Conservation (phyloP, 2,797 vertebrate genomes). For the Masticophis lateralis region DNA sequence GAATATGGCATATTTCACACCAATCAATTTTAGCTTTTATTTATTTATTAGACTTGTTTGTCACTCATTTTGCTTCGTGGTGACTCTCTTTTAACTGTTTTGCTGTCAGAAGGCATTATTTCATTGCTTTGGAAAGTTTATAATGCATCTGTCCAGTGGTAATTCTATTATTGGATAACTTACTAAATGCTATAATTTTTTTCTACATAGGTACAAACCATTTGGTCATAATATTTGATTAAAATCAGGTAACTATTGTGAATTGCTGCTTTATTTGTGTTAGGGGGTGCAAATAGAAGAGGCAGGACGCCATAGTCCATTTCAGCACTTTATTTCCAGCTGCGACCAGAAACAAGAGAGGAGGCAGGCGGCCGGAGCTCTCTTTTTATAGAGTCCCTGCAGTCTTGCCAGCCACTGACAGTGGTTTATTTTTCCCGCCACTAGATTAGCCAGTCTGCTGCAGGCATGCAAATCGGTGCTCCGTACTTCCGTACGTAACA, state of each 20-base stretch:
- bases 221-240: constrained; percentile 22
- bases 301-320: no score
- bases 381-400: no score
- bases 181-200: background rate
- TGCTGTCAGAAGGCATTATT: constrained; percentile 5
- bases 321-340: no score
- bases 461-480: no score
- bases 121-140: background rate
- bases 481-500: no score
- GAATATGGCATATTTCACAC: fast-evolving
- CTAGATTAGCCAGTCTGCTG: no score
- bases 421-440: no score
- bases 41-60: background rate
- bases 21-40: background rate
- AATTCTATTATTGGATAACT: background rate
- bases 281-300: no score
- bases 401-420: no score
- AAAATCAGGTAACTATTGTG: constrained; percentile 30
- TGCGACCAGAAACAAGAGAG: no score
- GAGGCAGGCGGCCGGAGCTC: no score
- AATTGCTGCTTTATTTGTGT: constrained; percentile 13
- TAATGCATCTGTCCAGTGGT: constrained; percentile 8
- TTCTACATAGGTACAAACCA: background rate
- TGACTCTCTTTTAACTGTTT: background rate
- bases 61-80: background rate